Evolutionary conservation across 2,888 invertebrate genomes (phyloP).

Genomic region (Scrobipalpa atriplicella): DNA sequence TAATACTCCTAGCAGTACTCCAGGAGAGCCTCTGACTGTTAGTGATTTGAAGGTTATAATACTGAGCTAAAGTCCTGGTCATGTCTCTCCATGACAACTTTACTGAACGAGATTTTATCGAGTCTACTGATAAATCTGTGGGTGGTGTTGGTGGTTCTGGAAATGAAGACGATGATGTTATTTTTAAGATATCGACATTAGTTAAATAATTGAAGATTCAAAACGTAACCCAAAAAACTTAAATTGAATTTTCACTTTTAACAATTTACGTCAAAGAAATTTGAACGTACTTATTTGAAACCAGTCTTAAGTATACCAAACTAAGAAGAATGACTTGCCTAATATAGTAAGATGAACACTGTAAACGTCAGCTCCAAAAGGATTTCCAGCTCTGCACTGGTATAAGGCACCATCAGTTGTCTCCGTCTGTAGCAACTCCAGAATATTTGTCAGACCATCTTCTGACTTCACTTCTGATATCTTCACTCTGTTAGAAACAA

Average conservation of each 20-base stretch:
- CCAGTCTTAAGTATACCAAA: no score
- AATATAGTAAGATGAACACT: slow-evolving; percentile 70
- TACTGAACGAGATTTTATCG: slow-evolving; percentile 69
- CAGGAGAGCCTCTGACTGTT: slow-evolving; percentile 65
- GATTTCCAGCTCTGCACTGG: slow-evolving; percentile 76
- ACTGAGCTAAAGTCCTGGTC: slow-evolving; percentile 67
- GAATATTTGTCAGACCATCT: slow-evolving; percentile 68
- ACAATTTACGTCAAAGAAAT: no score
- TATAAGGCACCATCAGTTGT: slow-evolving; percentile 73
- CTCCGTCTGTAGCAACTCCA: slow-evolving; percentile 72
- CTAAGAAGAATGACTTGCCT: slow-evolving; percentile 46
- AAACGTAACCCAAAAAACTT: not conserved
- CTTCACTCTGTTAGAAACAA: slow-evolving; percentile 67
- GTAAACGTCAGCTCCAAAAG: slow-evolving; percentile 73
- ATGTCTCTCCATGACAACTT: slow-evolving; percentile 75
- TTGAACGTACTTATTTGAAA: no score
- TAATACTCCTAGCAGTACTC: slow-evolving; percentile 68
- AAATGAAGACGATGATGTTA: slow-evolving; percentile 15
- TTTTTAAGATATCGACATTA: no score
- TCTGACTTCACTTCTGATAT: slow-evolving; percentile 75
- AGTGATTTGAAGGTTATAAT: slow-evolving; percentile 71
- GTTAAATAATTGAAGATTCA: no score
- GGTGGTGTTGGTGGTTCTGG: slow-evolving; percentile 76
- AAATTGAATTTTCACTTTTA: no score
- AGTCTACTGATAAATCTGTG: slow-evolving; percentile 72